These are phyloP conservation scores for Coelopa frigida DNA, from an alignment of 1,140 invertebrate species.

Conservation along the genomic window DNA sequence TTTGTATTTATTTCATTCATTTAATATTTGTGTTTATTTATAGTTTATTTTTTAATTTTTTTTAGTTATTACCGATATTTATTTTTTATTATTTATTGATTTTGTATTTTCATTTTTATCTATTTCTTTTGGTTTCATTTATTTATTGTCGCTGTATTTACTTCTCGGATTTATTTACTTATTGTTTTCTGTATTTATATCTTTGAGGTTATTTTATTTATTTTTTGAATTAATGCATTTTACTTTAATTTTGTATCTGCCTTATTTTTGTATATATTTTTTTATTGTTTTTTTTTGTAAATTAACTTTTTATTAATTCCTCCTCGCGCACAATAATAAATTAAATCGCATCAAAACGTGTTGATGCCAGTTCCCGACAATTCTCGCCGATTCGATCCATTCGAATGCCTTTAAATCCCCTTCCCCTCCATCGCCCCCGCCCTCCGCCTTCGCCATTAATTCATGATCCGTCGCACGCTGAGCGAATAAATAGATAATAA, in stretches of 20 bases:
- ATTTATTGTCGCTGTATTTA: background rate
- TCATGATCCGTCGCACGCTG: too few species aligned
- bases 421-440: too few species aligned
- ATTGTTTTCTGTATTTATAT: background rate
- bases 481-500: too few species aligned
- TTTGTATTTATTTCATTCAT: background rate
- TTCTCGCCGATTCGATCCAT: too few species aligned
- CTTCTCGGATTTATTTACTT: background rate
- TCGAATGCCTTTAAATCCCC: too few species aligned
- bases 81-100: background rate
- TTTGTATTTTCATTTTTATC: background rate
- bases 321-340: too few species aligned
- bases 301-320: too few species aligned
- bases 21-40: background rate
- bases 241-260: too few species aligned
- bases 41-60: background rate
- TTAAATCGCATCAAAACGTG: too few species aligned
- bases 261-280: background rate
- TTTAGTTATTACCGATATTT: background rate
- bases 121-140: background rate
- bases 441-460: too few species aligned
- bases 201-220: background rate
- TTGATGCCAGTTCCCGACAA: too few species aligned
- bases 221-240: background rate
- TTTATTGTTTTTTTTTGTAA: background rate